Percentiles rank a stretch among this genome's conserved stretches.
Conservation (phyloP, 2,888 invertebrate genomes). For the Synanthedon formicaeformis region DNA sequence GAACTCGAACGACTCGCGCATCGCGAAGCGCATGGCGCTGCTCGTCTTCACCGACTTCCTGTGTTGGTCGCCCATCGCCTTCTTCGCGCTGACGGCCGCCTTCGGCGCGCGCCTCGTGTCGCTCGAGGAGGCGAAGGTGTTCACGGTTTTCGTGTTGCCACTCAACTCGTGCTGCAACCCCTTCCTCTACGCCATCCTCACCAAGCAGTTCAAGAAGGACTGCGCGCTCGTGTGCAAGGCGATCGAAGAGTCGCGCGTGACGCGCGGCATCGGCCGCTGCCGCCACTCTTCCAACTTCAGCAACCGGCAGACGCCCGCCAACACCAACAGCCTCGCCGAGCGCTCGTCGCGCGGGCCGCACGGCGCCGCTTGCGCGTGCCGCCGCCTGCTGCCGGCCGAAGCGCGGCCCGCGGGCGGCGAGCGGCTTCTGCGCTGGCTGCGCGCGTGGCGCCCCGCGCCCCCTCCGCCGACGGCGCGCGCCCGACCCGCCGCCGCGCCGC, state of each 20-base stretch:
- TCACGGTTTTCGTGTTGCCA: constrained; percentile 95
- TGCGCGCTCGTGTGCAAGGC: constrained; percentile 96
- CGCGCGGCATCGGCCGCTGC: constrained; percentile 87
- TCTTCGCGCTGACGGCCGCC: constrained; percentile 93
- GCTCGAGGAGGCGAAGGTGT: constrained; percentile 94
- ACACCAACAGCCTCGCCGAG: constrained; percentile 86
- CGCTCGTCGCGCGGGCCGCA: constrained; percentile 81
- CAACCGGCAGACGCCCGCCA: constrained; percentile 87
- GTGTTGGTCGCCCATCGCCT: constrained; percentile 98
- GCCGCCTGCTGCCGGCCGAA: constrained; percentile 65
- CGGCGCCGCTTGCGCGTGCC: constrained; percentile 71
- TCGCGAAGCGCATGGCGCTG: constrained; percentile 96
- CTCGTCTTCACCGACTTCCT: constrained; percentile 97
- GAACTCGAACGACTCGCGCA: constrained; percentile 97
- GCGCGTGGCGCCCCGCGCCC: constrained; percentile 43
- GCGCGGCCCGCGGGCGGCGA: constrained; percentile 68
- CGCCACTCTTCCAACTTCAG: constrained; percentile 89
- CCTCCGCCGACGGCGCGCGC: constrained; percentile 42
- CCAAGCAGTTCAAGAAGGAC: constrained; percentile 97
- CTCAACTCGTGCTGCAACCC: constrained; percentile 98
- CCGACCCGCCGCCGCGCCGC: constrained; percentile 32
- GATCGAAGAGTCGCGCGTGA: constrained; percentile 93
- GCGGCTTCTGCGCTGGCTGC: constrained; percentile 52
- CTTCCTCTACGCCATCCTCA: constrained; percentile 96
- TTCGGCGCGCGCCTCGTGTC: constrained; percentile 92